phyloP scores from a whole-genome alignment of 2,797 vertebrate species.

The Hirundo rustica region DNA sequence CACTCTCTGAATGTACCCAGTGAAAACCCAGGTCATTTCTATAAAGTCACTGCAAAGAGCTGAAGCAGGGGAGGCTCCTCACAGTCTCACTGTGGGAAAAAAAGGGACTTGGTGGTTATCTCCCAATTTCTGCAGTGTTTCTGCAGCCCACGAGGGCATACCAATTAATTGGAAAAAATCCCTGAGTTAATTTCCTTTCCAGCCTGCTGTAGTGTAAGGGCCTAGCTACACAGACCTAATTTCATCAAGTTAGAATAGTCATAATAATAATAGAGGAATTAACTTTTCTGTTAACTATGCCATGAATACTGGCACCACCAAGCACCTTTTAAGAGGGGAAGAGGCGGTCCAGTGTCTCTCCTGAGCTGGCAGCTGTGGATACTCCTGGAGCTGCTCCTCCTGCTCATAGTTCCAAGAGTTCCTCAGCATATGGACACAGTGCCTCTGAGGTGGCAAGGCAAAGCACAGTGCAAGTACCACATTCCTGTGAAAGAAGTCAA shows the following conservation, averaged over 20 bases:
- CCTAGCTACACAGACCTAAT: slow-evolving; percentile 66
- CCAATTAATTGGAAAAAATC: slow-evolving; percentile 74
- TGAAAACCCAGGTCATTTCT: not conserved
- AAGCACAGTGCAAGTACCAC: not conserved
- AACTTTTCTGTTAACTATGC: not conserved
- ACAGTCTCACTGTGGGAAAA: not conserved
- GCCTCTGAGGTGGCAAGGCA: not conserved
- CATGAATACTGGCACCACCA: not conserved
- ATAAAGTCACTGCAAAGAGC: not conserved
- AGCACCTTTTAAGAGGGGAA: not conserved
- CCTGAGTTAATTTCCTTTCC: slow-evolving; percentile 72
- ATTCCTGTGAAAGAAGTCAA: not conserved
- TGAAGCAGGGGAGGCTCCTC: slow-evolving; percentile 32
- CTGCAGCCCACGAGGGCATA: slow-evolving; percentile 57
- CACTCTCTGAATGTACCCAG: not conserved
- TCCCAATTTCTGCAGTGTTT: slow-evolving; percentile 56
- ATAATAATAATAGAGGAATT: slow-evolving; percentile 10
- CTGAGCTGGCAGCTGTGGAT: not conserved
- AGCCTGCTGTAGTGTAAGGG: slow-evolving; percentile 52
- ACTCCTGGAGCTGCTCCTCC: not conserved
- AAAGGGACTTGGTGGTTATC: slow-evolving; percentile 29
- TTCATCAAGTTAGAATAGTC: slow-evolving; percentile 58
- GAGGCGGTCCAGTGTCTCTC: not conserved
- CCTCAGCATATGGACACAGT: not conserved
- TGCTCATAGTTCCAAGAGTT: not conserved